A percentile compares a stretch with the other conserved stretches of the same genome.
Evolutionary conservation across 2,888 invertebrate genomes (phyloP).

Genomic region (Caenorhabditis auriculariae): DNA sequence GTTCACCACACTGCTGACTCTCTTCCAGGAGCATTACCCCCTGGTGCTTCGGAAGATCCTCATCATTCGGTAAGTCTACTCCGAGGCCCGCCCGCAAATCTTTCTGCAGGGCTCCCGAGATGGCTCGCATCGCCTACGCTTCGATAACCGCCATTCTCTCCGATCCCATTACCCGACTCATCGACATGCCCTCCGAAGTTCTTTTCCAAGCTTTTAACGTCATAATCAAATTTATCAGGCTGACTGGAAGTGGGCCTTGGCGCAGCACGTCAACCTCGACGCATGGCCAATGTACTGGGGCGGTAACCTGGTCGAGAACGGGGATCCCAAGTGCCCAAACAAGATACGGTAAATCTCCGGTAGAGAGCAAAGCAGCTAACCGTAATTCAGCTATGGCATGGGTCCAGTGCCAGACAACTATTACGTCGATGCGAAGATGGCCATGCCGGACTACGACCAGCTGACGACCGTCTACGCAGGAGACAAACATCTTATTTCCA

Average conservation of each 20-base stretch:
- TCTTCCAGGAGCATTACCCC: slow-evolving; percentile 63
- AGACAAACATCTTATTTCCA: slow-evolving; percentile 61
- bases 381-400: slow-evolving; percentile 50
- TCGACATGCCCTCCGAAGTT: slow-evolving; percentile 61
- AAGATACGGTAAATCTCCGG: slow-evolving; percentile 29
- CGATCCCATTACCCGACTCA: slow-evolving; percentile 53
- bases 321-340: slow-evolving; percentile 56
- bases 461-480: slow-evolving; percentile 63
- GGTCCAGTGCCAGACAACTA: slow-evolving; percentile 61
- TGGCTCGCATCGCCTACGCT: slow-evolving; percentile 61
- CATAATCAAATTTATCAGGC: slow-evolving; percentile 23
- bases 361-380: too few relatives aligned
- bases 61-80: slow-evolving; percentile 42
- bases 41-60: slow-evolving; percentile 60
- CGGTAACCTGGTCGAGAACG: slow-evolving; percentile 53
- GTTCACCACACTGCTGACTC: slow-evolving; percentile 61
- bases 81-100: background rate
- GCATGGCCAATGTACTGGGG: slow-evolving; percentile 63
- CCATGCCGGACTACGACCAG: slow-evolving; percentile 59
- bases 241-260: slow-evolving; percentile 58
- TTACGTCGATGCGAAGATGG: slow-evolving; percentile 53
- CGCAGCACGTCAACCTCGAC: slow-evolving; percentile 56
- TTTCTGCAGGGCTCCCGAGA: slow-evolving; percentile 55
- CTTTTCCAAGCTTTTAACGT: background rate
- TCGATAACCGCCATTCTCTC: slow-evolving; percentile 61